phyloP scores from a whole-genome alignment of 2,888 invertebrate genomes.

The Ennomos quercinarius region DNA sequence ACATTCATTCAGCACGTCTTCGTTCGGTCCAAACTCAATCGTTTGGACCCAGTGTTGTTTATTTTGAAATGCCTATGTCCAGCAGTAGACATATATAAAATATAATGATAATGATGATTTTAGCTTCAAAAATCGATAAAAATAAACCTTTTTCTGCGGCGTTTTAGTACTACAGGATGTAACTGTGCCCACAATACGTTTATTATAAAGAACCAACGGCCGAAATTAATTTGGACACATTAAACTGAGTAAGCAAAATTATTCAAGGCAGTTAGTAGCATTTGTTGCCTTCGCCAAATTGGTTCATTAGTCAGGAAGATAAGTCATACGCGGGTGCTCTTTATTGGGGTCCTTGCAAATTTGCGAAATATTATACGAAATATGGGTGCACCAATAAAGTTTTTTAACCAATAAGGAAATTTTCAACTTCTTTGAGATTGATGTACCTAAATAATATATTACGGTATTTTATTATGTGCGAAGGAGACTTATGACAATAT shows the following conservation, averaged over 20 bases:
- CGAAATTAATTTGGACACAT: constrained; percentile 1
- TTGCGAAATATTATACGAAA: constrained; percentile 2
- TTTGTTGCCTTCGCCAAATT: constrained; percentile 14
- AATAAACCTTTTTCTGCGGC: too few species aligned
- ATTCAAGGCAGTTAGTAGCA: constrained; percentile 16
- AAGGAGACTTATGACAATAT: too few species aligned
- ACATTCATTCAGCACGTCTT: too few species aligned
- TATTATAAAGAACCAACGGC: neutral
- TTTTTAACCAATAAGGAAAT: neutral
- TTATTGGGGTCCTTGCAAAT: constrained; percentile 18
- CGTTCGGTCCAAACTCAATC: too few species aligned
- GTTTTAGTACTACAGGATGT: too few species aligned
- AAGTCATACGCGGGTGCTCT: constrained; percentile 26
- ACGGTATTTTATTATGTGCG: too few species aligned
- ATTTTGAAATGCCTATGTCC: too few species aligned
- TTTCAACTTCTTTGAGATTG: neutral
- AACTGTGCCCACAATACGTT: neutral
- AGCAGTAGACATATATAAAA: too few species aligned
- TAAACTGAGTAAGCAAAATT: constrained; percentile 2
- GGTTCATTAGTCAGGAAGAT: constrained; percentile 19
- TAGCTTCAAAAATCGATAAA: too few species aligned
- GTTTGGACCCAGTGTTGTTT: too few species aligned
- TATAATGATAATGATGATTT: too few species aligned
- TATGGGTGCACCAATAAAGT: neutral
- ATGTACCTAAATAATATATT: too few species aligned